Base-by-base conservation (phyloP, 2,888 invertebrate genomes). In the Idaea straminata region DNA sequence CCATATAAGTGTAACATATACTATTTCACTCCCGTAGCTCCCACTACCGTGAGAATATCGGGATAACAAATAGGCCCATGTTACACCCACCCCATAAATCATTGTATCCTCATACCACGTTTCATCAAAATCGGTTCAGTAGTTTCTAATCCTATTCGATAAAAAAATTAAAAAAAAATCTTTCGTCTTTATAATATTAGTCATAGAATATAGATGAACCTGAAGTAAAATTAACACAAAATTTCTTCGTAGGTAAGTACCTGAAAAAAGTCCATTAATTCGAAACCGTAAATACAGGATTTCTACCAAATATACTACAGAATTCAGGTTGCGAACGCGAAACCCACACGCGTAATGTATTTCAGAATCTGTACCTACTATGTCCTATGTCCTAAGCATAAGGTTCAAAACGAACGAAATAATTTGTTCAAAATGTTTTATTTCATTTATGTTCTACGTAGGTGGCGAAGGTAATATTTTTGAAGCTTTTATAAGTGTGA, bases 231-330 rank as follows among this genome's bases (percentile, higher is more conserved):
- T 36, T 7, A 1, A 36, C 47, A 13, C 5, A 47, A 47, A 47
- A 47, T 6, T 47, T 47, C 6, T 47, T 47, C 10, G 36, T 7
- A 7, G 7, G 6, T 47, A 4, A 47, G 36, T 47, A 47, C 47
- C 15, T 59, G 10, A 25, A 59, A 34, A 59, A 59, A 34, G 16
- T 59, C 59, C 34, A 59, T 59, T 59, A 59, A 59, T 3, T 7
- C 59, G 34, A 34, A 25, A 15, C 59, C 59, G 59, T 59, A 59
- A 59, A 59, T 59, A 59, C 25, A 34, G 59, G 59, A 59, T 59
- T 59, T 59, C 10, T 47, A 59, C 34, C 34, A 16, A 34, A 34
- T 34, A 25, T 59, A 59, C 59, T 59, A 34, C 59, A 59, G 15
- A 34, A 34, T 59, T 59, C 59, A 34, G 13, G 59, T 25, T 59